Evolutionary conservation across 2,888 invertebrate species (phyloP), one percentile per base, ranked within the genome.

Genomic region (Macroteleia sp.): DNA sequence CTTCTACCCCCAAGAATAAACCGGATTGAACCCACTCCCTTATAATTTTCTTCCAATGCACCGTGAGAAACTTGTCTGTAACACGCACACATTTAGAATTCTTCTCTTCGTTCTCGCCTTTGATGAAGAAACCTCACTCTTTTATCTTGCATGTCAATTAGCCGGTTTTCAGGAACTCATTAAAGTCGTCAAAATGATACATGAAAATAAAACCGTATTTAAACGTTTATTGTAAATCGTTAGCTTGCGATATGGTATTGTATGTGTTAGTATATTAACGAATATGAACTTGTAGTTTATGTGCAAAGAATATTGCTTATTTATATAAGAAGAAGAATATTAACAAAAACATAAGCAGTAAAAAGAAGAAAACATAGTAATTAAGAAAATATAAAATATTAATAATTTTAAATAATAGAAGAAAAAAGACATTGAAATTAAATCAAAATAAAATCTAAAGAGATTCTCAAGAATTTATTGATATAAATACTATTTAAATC

Each of bases 61-160:
- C 90, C 90, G 90, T 90, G 90, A 90, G 90, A 90, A 90, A 90
- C 88, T 79, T 32, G 79, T 66, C 79, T 71, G 86, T 83, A 89
- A 88, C 89, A 88, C 89, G 88, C 89, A 88, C 86, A 86, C 81
- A 80, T 80, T 83, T 81, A 84, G 73, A 56, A 75, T 71, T 79
- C 71, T 76, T 66, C 67, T 69, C 79, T 79, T 73, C 74, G 73
- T 73, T 75, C 74, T 74, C 78, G 74, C 78, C 66, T 74, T 70
- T 69, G 78, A 78, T 78, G 64, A 69, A 69, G 69, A 70, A 69
- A 69, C 78, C 62, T 73, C 74, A 32, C 69, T 69, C 69, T 69
- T 77, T 73, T 76, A 76, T 67, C 67, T 74, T 70, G 70, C 66
- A 70, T 71, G 74, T 69, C 78, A 74, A 78, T 78, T 78, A 78